Conservation (phyloP, 1,140 invertebrate genomes). For the Aricia agestis region DNA sequence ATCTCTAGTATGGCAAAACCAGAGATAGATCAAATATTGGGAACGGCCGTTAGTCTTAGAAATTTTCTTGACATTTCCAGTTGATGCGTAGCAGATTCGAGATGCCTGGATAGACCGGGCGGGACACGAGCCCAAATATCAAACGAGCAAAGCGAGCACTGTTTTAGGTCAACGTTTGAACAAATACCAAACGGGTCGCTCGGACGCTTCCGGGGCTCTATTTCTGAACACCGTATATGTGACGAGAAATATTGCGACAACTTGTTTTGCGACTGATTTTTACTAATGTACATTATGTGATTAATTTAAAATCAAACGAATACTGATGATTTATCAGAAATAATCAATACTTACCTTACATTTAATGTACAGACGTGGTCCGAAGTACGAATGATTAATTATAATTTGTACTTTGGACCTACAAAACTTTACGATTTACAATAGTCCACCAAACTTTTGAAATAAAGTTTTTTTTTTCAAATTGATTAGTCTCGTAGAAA, state of each 20-base stretch:
- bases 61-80: neutral
- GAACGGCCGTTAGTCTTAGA: too few relatives aligned
- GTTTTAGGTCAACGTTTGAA: conserved; percentile 75
- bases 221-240: conserved; percentile 68
- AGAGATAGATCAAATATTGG: too few relatives aligned
- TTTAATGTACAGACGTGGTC: neutral
- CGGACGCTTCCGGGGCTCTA: conserved; percentile 70
- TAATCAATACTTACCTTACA: too few relatives aligned
- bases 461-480: neutral
- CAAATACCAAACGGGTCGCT: conserved; percentile 75
- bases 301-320: too few relatives aligned
- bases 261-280: conserved; percentile 45
- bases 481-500: neutral
- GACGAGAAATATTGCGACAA: conserved; percentile 45
- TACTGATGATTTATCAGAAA: too few relatives aligned
- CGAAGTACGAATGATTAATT: neutral
- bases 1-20: too few relatives aligned
- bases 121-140: conserved; percentile 49
- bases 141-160: conserved; percentile 71
- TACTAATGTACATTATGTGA: neutral
- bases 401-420: too few relatives aligned
- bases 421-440: neutral
- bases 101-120: conserved; percentile 38
- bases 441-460: too few relatives aligned
- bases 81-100: neutral